phyloP scores from a whole-genome alignment of 2,113 vertebrate genomes.

The Castor canadensis region DNA sequence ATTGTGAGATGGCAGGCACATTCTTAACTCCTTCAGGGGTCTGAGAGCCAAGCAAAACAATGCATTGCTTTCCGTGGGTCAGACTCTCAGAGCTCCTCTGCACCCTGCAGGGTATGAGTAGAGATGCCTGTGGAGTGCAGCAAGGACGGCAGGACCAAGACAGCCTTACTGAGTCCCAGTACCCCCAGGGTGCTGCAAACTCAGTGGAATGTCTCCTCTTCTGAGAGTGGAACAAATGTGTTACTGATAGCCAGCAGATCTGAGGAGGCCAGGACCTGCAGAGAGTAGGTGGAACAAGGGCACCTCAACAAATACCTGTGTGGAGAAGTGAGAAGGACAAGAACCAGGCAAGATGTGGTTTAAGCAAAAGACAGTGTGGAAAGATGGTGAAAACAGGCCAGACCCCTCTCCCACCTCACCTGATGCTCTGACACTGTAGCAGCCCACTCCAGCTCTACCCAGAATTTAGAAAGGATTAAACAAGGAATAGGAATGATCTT shows the following conservation, averaged over 20 bases:
- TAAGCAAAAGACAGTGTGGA: neutral
- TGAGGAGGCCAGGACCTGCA: neutral
- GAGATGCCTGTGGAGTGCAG: neutral
- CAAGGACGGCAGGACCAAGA: neutral
- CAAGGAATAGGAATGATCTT: neutral
- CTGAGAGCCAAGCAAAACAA: neutral
- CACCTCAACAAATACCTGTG: neutral
- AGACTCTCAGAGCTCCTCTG: neutral
- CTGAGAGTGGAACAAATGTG: neutral
- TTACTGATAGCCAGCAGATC: neutral
- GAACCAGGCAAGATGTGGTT: neutral
- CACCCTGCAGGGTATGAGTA: fast-evolving
- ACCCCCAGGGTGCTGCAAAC: neutral
- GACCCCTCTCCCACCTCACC: neutral
- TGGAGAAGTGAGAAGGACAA: neutral
- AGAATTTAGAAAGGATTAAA: neutral
- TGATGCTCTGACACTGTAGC: neutral
- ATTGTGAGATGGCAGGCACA: neutral
- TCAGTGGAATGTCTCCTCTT: neutral
- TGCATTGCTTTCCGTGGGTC: neutral
- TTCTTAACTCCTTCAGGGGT: neutral
- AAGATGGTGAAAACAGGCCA: neutral
- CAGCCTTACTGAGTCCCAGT: neutral
- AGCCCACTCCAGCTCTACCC: neutral
- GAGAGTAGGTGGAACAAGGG: neutral